Evolutionary conservation across 2,888 invertebrate genomes (phyloP), one percentile per base, ranked within the genome.

Genomic region (Lasioglossum vierecki): DNA sequence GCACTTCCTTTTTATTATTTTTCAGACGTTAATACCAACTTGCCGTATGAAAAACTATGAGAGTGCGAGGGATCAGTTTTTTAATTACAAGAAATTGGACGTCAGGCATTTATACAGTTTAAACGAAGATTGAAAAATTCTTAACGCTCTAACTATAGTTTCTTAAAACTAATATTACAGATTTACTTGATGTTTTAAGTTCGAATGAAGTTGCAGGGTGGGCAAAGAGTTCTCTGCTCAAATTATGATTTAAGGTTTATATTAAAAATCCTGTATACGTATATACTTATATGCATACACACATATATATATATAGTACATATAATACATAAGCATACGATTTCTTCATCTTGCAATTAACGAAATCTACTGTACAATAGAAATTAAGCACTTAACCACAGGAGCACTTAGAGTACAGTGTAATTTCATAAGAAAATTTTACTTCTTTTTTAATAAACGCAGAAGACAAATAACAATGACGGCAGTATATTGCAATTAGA

Each of bases 41-140:
- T 97, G 96, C 98, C 98, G 96, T 98, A 98, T 96, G 98, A 98
- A 97, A 98, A 98, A 97, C 97, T 98, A 96, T 98, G 97, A 97
- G 96, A 93, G 93, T 95, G 95, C 95, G 95, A 92, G 95, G 95
- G 96, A 95, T 95, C 95, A 94, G 92, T 92, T 93, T 95, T 95
- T 94, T 95, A 95, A 93, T 95, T 95, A 95, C 94, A 95, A 95
- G 93, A 95, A 94, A 94, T 92, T 90, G 93, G 92, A 93, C 90
- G 91, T 92, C 92, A 92, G 92, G 92, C 86, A 91, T 92, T 92
- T 88, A 81, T 86, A 88, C 86, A 83, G 87, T 89, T 88, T 88
- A 87, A 89, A 87, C 70, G 85, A 80, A 82, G 87, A 89, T 86
- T 82, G 75, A 89, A 81, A 88, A 70, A 83, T 88, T 87, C 63